phyloP scores from a whole-genome alignment of 2,797 vertebrate species.

The Rhinophrynus dorsalis region DNA sequence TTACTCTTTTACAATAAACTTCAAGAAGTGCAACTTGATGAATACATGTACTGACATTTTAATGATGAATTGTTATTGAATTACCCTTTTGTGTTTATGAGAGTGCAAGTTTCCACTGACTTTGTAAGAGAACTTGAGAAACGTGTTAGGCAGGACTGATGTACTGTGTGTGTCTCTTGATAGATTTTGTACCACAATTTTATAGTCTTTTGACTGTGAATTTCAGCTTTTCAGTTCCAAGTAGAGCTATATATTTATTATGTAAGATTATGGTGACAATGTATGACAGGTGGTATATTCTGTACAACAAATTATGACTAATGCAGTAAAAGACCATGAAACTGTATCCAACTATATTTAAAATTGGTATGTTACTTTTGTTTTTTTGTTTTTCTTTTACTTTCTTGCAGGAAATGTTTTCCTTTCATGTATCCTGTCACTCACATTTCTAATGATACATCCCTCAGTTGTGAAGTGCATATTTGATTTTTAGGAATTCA shows the following conservation, averaged over 20 bases:
- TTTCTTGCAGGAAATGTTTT: too few relatives aligned
- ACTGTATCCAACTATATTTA: not conserved
- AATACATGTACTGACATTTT: constrained; percentile 19
- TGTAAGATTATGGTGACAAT: constrained; percentile 36
- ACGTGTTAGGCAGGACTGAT: constrained; percentile 7
- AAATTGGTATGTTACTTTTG: too few relatives aligned
- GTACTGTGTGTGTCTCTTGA: not conserved
- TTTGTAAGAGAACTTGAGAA: constrained; percentile 35
- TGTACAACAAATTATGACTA: not conserved
- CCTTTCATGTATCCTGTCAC: too few relatives aligned
- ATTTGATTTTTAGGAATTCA: too few relatives aligned
- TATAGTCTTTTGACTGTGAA: constrained; percentile 16
- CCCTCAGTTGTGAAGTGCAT: too few relatives aligned
- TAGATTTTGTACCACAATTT: constrained; percentile 4
- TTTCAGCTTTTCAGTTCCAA: constrained; percentile 8
- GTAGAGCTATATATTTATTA: constrained; percentile 12
- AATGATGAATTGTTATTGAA: constrained; percentile 28
- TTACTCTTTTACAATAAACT: not conserved
- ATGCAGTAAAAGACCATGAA: not conserved
- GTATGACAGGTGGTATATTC: constrained; percentile 20
- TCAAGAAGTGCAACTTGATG: constrained; percentile 14
- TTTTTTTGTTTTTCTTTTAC: too few relatives aligned
- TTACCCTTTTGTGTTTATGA: constrained; percentile 30
- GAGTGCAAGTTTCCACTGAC: constrained; percentile 4
- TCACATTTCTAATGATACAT: too few relatives aligned